phyloP scores from a whole-genome alignment of 23 tunicate species.

The Clavelina lepadiformis region DNA sequence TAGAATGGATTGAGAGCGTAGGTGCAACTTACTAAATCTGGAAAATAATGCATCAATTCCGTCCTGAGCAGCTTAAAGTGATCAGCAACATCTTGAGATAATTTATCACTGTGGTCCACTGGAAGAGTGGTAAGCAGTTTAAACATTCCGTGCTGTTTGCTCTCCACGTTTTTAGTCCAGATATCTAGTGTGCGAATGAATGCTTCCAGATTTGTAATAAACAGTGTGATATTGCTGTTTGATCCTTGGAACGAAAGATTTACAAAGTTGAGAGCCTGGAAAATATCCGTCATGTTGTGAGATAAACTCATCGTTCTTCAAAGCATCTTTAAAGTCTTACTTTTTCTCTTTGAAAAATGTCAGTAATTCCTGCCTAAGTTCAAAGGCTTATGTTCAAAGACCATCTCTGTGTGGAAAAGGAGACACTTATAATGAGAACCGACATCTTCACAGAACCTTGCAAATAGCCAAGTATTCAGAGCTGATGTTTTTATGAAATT shows the following conservation, averaged over 20 bases:
- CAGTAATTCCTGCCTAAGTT: too few relatives aligned
- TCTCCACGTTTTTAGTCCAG: slow-evolving; percentile 50
- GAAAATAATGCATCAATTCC: slow-evolving; percentile 30
- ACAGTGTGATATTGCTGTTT: slow-evolving; percentile 20
- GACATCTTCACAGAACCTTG: slow-evolving; percentile 3
- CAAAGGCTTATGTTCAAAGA: too few relatives aligned
- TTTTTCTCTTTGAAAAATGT: slow-evolving; percentile 14
- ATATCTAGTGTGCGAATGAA: slow-evolving; percentile 18
- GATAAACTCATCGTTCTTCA: slow-evolving; percentile 52
- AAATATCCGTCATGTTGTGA: slow-evolving; percentile 50
- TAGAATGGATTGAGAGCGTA: slow-evolving; percentile 14
- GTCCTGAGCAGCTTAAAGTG: slow-evolving; percentile 9
- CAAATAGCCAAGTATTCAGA: slow-evolving; percentile 21
- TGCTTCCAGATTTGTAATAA: slow-evolving; percentile 23
- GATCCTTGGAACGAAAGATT: slow-evolving; percentile 42
- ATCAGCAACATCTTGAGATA: not conserved
- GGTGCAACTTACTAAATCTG: slow-evolving; percentile 17
- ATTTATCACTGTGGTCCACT: not conserved
- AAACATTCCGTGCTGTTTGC: slow-evolving; percentile 38
- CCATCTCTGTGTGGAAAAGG: slow-evolving; percentile 4
- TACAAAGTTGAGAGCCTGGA: slow-evolving; percentile 31
- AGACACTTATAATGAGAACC: slow-evolving; percentile 1
- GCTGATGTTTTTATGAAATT: slow-evolving; percentile 29
- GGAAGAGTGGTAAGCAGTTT: slow-evolving; percentile 1
- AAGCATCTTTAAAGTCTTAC: slow-evolving; percentile 34